Conservation (phyloP, 2,888 invertebrate genomes). For the Aelia acuminata region DNA sequence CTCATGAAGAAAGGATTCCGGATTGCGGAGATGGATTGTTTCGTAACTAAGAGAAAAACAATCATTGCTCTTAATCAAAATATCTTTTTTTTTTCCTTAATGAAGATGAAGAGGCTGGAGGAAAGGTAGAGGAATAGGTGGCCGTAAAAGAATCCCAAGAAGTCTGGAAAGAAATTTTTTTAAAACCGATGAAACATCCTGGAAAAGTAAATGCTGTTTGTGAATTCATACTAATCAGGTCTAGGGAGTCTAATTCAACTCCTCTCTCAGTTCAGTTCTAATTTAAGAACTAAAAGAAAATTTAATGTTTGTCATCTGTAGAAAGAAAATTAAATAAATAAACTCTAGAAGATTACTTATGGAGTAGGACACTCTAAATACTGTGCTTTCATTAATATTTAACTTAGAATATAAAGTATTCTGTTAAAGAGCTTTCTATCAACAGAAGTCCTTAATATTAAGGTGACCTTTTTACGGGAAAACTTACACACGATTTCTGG, state of each 20-base stretch:
- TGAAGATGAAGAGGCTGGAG: not conserved
- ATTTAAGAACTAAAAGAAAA: not conserved
- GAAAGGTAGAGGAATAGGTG: not conserved
- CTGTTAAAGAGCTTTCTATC: not conserved
- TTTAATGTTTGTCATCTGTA: not conserved
- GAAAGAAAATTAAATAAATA: not conserved
- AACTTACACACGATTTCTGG: too few relatives aligned
- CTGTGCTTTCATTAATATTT: not conserved
- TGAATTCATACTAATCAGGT: not conserved
- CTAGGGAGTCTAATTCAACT: not conserved
- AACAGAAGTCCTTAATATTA: not conserved
- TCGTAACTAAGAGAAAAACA: not conserved
- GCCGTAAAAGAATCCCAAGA: not conserved
- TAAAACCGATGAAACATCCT: not conserved
- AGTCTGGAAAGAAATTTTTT: not conserved
- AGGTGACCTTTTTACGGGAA: too few relatives aligned
- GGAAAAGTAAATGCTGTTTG: not conserved
- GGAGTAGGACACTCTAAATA: not conserved
- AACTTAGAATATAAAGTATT: not conserved
- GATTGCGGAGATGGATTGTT: not conserved
- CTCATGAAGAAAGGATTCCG: constrained; percentile 15
- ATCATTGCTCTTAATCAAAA: constrained; percentile 4
- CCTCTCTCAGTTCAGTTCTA: not conserved
- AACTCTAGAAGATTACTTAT: not conserved
- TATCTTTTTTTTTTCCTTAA: not conserved